Evolutionary conservation across 2,888 invertebrate genomes (phyloP).

Genomic region (Piscicola geometra): DNA sequence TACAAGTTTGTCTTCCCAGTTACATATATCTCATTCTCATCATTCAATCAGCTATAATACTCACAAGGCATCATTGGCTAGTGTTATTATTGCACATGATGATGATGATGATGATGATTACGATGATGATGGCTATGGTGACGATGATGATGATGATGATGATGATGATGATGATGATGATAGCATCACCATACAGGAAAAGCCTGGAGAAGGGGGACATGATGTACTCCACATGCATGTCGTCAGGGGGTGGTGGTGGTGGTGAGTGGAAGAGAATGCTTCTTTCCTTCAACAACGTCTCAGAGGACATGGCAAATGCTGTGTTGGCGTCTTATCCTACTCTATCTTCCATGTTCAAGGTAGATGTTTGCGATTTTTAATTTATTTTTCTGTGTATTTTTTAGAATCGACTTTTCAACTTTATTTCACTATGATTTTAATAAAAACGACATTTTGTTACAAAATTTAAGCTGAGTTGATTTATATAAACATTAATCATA

Average conservation of each 20-base stretch:
- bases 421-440: too few species aligned
- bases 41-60: background rate
- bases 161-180: conserved; percentile 21
- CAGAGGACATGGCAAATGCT: background rate
- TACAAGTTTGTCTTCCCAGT: background rate
- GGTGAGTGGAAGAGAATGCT: conserved; percentile 1
- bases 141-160: conserved; percentile 25
- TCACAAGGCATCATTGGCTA: too few species aligned
- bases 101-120: conserved; percentile 20
- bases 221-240: background rate
- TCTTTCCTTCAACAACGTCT: background rate
- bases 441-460: too few species aligned
- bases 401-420: too few species aligned
- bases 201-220: background rate
- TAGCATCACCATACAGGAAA: background rate
- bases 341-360: background rate
- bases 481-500: too few species aligned
- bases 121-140: conserved; percentile 8
- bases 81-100: conserved; percentile 3
- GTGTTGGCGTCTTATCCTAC: background rate
- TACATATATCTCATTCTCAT: background rate
- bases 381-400: too few species aligned
- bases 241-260: background rate
- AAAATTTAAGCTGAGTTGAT: too few species aligned
- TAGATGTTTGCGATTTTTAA: background rate